Conservation (phyloP, 2,888 invertebrate species). For the Agonopterix subpropinquella region DNA sequence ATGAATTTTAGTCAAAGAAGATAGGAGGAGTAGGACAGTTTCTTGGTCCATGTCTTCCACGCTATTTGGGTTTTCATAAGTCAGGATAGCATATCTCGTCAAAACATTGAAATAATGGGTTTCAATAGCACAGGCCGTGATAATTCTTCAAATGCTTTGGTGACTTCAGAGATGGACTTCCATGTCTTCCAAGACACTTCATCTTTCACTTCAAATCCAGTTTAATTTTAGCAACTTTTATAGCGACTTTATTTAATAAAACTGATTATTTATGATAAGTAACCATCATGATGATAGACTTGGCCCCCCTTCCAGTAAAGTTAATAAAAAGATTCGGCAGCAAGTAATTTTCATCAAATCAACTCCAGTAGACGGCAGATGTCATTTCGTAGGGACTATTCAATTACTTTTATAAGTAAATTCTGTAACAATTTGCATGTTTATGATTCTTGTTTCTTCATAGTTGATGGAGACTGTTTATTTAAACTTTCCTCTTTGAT, state of each 20-base stretch:
- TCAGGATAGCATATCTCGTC: too few species aligned
- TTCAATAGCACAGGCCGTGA: too few species aligned
- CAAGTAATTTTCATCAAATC: conserved; percentile 56
- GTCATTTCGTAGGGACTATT: conserved; percentile 51
- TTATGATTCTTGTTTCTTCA: conserved; percentile 34
- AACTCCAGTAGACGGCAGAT: conserved; percentile 36
- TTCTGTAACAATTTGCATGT: conserved; percentile 60
- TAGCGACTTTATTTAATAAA: background rate
- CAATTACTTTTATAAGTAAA: conserved; percentile 68
- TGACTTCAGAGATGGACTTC: too few species aligned
- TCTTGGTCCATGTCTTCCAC: too few species aligned
- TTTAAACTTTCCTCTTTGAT: conserved; percentile 40
- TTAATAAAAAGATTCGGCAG: conserved; percentile 14
- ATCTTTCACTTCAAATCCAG: background rate
- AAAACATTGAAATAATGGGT: too few species aligned
- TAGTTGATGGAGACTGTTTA: conserved; percentile 29
- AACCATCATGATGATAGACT: background rate
- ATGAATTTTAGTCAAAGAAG: too few species aligned
- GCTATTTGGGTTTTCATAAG: too few species aligned
- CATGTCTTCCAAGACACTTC: too few species aligned
- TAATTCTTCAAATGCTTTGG: too few species aligned
- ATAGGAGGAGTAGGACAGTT: too few species aligned
- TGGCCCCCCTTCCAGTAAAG: conserved; percentile 1
- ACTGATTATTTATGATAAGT: background rate
- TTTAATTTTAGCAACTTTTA: background rate